A percentile compares a stretch with the other conserved stretches of the same genome.
phyloP scores from a whole-genome alignment of 1,140 invertebrate species.

The Drepana arcuata region DNA sequence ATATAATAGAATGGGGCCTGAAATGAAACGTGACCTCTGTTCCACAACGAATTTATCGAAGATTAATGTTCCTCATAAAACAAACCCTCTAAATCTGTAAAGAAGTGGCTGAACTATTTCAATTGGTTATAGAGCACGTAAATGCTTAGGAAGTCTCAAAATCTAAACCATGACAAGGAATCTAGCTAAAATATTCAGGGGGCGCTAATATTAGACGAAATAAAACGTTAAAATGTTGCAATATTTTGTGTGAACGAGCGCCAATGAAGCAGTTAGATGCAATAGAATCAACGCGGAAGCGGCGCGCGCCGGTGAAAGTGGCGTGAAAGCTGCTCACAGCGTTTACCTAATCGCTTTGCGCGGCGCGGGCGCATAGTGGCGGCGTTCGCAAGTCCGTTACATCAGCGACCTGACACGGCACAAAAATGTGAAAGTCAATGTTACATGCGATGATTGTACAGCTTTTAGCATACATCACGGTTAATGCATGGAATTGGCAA shows the following conservation, averaged over 20 bases:
- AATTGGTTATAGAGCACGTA: too few relatives aligned
- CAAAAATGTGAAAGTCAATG: slow-evolving; percentile 68
- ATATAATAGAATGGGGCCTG: too few relatives aligned
- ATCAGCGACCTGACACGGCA: slow-evolving; percentile 27
- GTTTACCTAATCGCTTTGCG: slow-evolving; percentile 53
- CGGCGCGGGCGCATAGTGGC: slow-evolving; percentile 19
- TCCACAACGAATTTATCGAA: too few relatives aligned
- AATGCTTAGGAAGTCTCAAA: too few relatives aligned
- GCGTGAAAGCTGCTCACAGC: slow-evolving; percentile 58
- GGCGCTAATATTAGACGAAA: too few relatives aligned
- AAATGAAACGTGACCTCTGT: too few relatives aligned
- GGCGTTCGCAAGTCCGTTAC: slow-evolving; percentile 30
- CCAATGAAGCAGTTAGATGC: too few relatives aligned
- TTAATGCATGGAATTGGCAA: slow-evolving; percentile 9
- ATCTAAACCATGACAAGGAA: too few relatives aligned
- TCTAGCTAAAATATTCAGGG: too few relatives aligned
- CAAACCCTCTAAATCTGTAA: too few relatives aligned
- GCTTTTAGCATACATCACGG: slow-evolving; percentile 8
- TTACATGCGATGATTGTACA: slow-evolving; percentile 41
- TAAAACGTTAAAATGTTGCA: slow-evolving; percentile 7
- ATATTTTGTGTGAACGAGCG: slow-evolving; percentile 18
- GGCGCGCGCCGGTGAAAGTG: slow-evolving; percentile 57
- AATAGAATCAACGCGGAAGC: slow-evolving; percentile 48
- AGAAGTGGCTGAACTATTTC: too few relatives aligned
- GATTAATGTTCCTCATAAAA: too few relatives aligned